Evolutionary conservation across 2,797 vertebrate species (phyloP), one percentile per base, ranked within the genome.

Genomic region (Crenuchus spilurus): DNA sequence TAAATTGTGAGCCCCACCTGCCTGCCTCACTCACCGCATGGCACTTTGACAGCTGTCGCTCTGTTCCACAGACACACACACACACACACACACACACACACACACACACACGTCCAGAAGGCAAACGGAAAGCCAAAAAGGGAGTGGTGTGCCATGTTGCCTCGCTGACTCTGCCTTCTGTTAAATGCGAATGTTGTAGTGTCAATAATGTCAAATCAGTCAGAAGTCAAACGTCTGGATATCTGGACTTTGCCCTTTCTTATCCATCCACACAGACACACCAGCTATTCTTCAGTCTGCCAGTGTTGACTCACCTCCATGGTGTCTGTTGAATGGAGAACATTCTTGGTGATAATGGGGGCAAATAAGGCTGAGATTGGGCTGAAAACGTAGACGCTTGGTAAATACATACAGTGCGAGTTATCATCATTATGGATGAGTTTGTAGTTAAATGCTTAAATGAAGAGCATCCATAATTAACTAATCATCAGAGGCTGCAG

Each of bases 11-110:
- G 55, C 48, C 54, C 54, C 94, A 96, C 94, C 93, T 96, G 95
- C 92, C 91, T 92, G 94, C 92, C 93, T 94, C 93, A 93, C 85
- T 96, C 94, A 95, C 63, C 60, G 82, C 88, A 76, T 88, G 78
- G 87, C 87, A 89, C 89, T 93, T 26, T 92, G 92, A 94, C 90
- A 92, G 90, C 90, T 93, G 91, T 90, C 90, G 89, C 82, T 87
- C 83, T 80, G 77, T 88, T 90, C 84, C 82, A 84, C 75, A 74
- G 84, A 89, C 75, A 76, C 20, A 48, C 78, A 81, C 26, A 31
- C 52, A 31, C 52, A 35, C 31, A 35, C 30, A 58, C 55, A 60
- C 33, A 58, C 30, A 35, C 55, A 58, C 55, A 58, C n/a, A 20
- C 55, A 58, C 55, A 30, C 54, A 18, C 16, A 18, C 55, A 37